Base-by-base conservation (phyloP, 2,113 vertebrate genomes). In the Cynocephalus volans region DNA sequence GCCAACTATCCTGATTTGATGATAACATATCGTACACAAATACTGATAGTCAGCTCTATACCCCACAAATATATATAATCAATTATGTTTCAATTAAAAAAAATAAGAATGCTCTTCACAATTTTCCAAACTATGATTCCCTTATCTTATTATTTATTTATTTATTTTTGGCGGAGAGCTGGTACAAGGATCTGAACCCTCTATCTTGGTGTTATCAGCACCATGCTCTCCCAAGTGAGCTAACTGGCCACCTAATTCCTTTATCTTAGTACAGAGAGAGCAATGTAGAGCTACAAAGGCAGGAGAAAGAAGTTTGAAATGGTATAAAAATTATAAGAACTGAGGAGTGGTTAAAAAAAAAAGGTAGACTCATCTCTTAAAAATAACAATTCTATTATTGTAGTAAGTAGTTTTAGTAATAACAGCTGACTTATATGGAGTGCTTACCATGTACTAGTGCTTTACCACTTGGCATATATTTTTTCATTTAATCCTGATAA, bases 241-340 rank as follows among this genome's bases (percentile, higher is more conserved):
- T 33, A 33, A 76, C 26, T 52, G 18, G 41, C 41, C 41, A 41
- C 41, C 41, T 60, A 86, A 72, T 89, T 93, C 10, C 28, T 96
- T 79, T 72, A 58, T 60, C 50, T 67, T 77, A 58, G 73, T 86
- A 65, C 13, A 82, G 54, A 86, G 48, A 95, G 52, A 93, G 17
- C 58, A 79, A 45, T 26, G 45, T 56, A 67, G 52, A 84, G 19
- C 48, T 88, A 36, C 24, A 85, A 79, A 90, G 36, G 13, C 56
- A 84, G 91, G 90, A 85, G 28, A 81, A 93, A 52, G 21, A 90
- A 75, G 41, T 85, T 82, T 87, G 50, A 93, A 60, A 58, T 95
- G 24, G 60, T 72, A 21, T 72, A 31, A 87, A 94, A 88, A 88
- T 52, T 21, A 3, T 62, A 80, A 69, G 72, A 96, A 82, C 41